Percentiles rank a stretch among this genome's conserved stretches.
These are phyloP conservation scores for Cebus imitator DNA, from an alignment of 2,113 vertebrate genomes.

Conservation along the genomic window DNA sequence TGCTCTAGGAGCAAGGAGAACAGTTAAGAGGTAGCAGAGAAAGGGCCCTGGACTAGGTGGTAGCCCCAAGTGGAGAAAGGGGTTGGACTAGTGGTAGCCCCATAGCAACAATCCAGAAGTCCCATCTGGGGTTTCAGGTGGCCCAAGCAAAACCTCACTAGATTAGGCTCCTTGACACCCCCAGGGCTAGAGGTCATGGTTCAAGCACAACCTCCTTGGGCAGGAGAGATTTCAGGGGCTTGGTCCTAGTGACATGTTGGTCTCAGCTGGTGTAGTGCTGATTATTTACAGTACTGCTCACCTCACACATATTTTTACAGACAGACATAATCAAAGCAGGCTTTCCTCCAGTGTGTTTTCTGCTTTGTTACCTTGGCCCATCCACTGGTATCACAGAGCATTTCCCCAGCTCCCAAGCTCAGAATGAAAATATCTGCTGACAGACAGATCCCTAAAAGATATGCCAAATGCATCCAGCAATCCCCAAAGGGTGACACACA, in stretches of 20 bases:
- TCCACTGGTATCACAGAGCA: background rate
- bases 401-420: background rate
- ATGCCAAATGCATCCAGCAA: background rate
- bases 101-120: background rate
- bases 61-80: too few relatives aligned
- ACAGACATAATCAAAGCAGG: background rate
- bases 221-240: background rate
- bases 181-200: background rate
- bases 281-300: background rate
- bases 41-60: background rate
- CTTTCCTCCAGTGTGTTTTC: background rate
- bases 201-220: background rate
- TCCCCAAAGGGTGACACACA: background rate
- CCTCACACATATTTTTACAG: background rate
- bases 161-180: background rate
- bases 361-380: background rate
- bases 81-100: background rate
- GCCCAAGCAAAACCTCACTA: background rate
- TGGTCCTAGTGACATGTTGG: background rate
- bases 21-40: background rate
- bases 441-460: background rate
- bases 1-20: background rate
- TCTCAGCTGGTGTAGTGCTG: fast-evolving
- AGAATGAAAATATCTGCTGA: background rate
- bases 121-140: fast-evolving